A percentile compares a stretch with the other conserved stretches of the same genome.
These are phyloP conservation scores for Tinamus guttatus DNA, from an alignment of 2,113 vertebrate species.

Conservation along the genomic window DNA sequence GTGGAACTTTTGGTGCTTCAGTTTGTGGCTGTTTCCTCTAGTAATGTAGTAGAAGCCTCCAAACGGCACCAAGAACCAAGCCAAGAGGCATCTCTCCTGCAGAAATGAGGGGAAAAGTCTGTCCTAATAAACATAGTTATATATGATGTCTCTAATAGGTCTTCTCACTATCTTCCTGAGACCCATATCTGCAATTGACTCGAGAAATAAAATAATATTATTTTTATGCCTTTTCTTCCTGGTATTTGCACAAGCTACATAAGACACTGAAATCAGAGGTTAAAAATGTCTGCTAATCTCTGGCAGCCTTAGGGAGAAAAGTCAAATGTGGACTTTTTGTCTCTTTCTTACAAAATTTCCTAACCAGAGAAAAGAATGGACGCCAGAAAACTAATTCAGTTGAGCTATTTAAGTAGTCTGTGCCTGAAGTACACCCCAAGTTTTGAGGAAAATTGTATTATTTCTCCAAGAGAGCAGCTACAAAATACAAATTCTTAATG, in stretches of 20 bases:
- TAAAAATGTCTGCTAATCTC: background rate
- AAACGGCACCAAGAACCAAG: background rate
- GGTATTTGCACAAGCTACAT: background rate
- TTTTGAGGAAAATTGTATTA: background rate
- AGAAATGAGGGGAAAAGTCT: background rate
- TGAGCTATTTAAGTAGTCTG: background rate
- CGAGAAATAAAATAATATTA: background rate
- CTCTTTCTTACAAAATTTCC: background rate
- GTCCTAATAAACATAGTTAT: background rate
- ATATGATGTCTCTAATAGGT: background rate
- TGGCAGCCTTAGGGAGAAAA: background rate
- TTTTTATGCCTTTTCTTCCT: background rate
- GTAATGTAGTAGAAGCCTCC: too few species aligned
- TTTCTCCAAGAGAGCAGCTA: background rate
- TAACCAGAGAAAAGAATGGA: background rate
- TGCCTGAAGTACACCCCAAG: background rate
- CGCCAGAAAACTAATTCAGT: background rate
- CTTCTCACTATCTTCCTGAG: background rate
- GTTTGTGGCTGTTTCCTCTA: too few species aligned
- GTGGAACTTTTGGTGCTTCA: too few species aligned
- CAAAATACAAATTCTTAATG: slow-evolving; percentile 15
- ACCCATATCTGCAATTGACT: background rate
- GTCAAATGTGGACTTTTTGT: background rate
- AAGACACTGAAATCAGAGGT: background rate
- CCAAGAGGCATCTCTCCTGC: background rate